Percentiles rank a stretch among this genome's conserved stretches.
These are phyloP conservation scores for Pachyseris speciosa DNA, from an alignment of 64 coral and sea anemone species.

Conservation along the genomic window DNA sequence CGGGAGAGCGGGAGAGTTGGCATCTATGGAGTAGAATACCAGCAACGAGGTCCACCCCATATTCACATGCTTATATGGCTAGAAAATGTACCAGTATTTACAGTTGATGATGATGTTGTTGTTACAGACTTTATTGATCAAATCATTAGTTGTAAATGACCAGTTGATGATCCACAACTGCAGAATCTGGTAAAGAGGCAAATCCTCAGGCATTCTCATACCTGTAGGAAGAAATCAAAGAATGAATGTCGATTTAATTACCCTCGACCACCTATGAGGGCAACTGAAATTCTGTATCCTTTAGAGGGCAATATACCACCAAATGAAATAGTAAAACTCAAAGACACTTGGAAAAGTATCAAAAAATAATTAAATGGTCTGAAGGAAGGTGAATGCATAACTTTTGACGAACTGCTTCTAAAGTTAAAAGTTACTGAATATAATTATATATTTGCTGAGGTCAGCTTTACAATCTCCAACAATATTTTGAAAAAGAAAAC, in stretches of 20 bases:
- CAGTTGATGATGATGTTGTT: not conserved
- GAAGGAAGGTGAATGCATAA: not conserved
- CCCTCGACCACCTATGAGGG: slow-evolving; percentile 28
- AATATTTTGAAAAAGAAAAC: not conserved
- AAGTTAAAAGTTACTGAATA: too few relatives aligned
- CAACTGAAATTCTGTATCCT: too few relatives aligned
- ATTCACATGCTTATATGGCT: slow-evolving; percentile 53
- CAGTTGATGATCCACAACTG: slow-evolving; percentile 8
- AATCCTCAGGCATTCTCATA: too few relatives aligned
- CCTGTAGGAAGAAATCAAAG: too few relatives aligned
- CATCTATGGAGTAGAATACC: too few relatives aligned
- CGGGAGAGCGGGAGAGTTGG: too few relatives aligned
- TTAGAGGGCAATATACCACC: too few relatives aligned
- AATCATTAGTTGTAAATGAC: slow-evolving; percentile 20
- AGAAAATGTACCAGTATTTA: not conserved
- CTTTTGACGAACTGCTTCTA: too few relatives aligned
- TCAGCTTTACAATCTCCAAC: not conserved
- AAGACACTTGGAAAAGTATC: not conserved
- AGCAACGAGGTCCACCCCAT: too few relatives aligned
- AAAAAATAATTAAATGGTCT: not conserved
- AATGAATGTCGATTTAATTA: slow-evolving; percentile 25
- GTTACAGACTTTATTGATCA: slow-evolving; percentile 38
- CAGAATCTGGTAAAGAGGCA: slow-evolving; percentile 29
- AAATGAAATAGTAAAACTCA: not conserved
- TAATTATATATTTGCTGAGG: not conserved